Evolutionary conservation across 2,113 vertebrate species (phyloP), one percentile per base, ranked within the genome.

Genomic region (Numenius arquata): DNA sequence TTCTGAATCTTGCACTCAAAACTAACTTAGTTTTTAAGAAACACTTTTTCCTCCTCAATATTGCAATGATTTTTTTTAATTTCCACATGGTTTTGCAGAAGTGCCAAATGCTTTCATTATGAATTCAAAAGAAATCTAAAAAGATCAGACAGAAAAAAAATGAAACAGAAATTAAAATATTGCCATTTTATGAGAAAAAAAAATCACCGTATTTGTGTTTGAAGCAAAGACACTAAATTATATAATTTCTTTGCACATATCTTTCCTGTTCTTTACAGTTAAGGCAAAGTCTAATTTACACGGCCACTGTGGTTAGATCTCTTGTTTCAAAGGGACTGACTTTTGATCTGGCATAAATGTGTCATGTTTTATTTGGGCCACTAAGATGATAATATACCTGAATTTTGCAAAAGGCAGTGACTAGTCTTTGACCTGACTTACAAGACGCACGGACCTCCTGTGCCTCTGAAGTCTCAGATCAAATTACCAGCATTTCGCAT

Each of bases 321-420:
- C 70, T 78, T n/a, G 14, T 1, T 48, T 32, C 19, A 85, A 71
- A 77, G 73, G 88, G 73, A 62, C 40, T 53, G 82, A 62, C 34
- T 81, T 91, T 65, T 82, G 73, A 66, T 70, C 55, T 79, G 80
- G 50, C 74, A 59, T 41, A 21, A 41, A 25, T 26, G 19, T 67
- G 59, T 85, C 41, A 15, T 26, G 7, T 48, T 70, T 76, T 20
- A 5, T 9, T n/a, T 55, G 90, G 73, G 59, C 59, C 30, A 62
- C 47, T 48, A 40, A 58, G 71, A 56, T 29, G 78, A 38, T 9
- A 4, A 6, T 5, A 56, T 23, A 45, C 36, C 32, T 53, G 93
- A 72, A 80, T 81, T 80, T 61, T 72, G 67, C 73, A 77, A 34
- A 82, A 93, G 92, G 91, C 93, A 96, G 63, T 34, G 77, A 43